phyloP scores from a whole-genome alignment of 2,888 invertebrate species.

The Pycnomerus fuliginosus region DNA sequence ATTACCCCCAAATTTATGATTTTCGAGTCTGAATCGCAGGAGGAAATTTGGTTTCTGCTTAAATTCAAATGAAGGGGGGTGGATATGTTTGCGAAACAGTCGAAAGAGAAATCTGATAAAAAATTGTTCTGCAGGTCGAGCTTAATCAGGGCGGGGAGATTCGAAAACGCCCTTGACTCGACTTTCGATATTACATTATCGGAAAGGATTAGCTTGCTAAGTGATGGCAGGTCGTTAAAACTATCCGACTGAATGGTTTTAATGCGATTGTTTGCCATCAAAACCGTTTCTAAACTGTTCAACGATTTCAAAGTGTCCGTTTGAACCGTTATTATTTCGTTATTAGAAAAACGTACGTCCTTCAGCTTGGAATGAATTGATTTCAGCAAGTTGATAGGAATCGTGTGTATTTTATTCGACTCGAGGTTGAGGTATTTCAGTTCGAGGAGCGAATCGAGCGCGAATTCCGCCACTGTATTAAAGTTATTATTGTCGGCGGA shows the following conservation, averaged over 20 bases:
- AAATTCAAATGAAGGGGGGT: conserved; percentile 74
- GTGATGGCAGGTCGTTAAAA: conserved; percentile 74
- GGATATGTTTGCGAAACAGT: conserved; percentile 69
- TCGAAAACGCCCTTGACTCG: conserved; percentile 70
- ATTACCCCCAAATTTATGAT: conserved; percentile 65
- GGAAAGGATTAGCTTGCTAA: conserved; percentile 80
- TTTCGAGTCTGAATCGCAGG: conserved; percentile 52
- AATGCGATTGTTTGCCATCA: conserved; percentile 78
- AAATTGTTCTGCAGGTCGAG: conserved; percentile 81
- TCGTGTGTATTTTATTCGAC: conserved; percentile 74
- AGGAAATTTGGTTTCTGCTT: conserved; percentile 66
- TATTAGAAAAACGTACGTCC: conserved; percentile 80
- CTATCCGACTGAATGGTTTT: conserved; percentile 67
- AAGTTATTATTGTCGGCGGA: conserved; percentile 88
- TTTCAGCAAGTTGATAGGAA: conserved; percentile 69
- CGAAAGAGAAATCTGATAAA: conserved; percentile 67
- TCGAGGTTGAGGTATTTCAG: conserved; percentile 83
- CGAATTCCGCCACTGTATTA: conserved; percentile 69
- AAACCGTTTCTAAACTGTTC: conserved; percentile 72
- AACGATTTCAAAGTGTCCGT: conserved; percentile 71
- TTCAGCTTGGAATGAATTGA: conserved; percentile 70
- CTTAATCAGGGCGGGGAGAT: conserved; percentile 73
- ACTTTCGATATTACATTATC: conserved; percentile 77
- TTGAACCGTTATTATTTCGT: conserved; percentile 69
- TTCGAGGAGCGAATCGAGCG: conserved; percentile 67